These are phyloP conservation scores for Neosalanx taihuensis DNA, from an alignment of 2,797 vertebrate species.

Conservation along the genomic window DNA sequence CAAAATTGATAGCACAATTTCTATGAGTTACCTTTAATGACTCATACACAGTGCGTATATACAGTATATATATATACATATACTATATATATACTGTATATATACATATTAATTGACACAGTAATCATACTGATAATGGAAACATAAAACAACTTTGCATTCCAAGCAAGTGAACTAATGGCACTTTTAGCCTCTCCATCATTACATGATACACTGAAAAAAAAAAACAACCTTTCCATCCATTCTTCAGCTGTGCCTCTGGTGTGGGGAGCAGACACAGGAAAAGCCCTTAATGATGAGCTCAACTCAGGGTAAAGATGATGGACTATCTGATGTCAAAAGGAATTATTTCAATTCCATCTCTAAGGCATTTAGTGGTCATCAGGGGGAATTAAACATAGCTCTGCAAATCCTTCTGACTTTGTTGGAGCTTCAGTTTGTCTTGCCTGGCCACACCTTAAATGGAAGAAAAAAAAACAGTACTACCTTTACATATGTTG, in stretches of 20 bases:
- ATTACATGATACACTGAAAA: background rate
- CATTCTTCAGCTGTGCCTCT: background rate
- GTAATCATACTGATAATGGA: constrained; percentile 11
- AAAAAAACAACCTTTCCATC: background rate
- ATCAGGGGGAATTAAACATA: constrained; percentile 56
- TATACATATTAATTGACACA: background rate
- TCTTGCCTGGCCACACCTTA: constrained; percentile 39
- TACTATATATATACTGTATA: too few species aligned
- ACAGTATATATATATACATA: too few species aligned
- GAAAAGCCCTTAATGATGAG: constrained; percentile 47
- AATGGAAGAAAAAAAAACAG: constrained; percentile 13
- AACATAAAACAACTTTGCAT: constrained; percentile 5
- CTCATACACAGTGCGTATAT: background rate
- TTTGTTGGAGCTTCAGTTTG: constrained; percentile 39
- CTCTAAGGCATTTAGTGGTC: constrained; percentile 60
- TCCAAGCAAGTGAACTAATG: background rate
- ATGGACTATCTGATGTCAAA: constrained; percentile 62
- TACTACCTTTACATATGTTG: too few species aligned
- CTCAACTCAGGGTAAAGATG: constrained; percentile 49
- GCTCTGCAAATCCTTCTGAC: constrained; percentile 51
- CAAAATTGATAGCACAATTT: constrained; percentile 28
- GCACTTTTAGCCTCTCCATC: background rate
- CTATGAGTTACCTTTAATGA: background rate
- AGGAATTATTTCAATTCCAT: constrained; percentile 65
- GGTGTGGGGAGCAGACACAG: constrained; percentile 26